phyloP scores from a whole-genome alignment of 2,113 vertebrate genomes.

The Serilophus lunatus region DNA sequence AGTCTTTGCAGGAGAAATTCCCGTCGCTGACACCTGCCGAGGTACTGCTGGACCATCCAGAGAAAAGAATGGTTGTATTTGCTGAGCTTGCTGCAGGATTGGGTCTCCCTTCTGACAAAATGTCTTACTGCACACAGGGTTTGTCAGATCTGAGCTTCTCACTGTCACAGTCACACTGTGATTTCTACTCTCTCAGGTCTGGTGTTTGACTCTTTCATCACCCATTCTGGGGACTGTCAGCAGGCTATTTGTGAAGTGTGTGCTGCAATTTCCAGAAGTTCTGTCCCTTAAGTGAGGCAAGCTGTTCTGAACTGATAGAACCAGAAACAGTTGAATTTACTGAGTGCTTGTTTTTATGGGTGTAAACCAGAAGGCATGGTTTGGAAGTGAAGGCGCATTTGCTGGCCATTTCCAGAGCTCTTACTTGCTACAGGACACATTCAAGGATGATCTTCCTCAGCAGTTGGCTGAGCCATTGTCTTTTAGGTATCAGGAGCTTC shows the following conservation, averaged over 20 bases:
- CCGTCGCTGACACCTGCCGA: accelerated
- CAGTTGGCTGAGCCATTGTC: background rate
- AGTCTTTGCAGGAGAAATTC: background rate
- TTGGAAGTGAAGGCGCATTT: background rate
- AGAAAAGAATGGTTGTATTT: accelerated
- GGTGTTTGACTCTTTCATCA: background rate
- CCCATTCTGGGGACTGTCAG: accelerated
- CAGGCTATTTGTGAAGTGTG: background rate
- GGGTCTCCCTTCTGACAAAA: background rate
- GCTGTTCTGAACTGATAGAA: background rate
- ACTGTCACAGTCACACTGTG: background rate
- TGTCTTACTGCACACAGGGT: accelerated
- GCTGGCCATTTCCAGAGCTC: background rate
- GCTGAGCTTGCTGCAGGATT: accelerated
- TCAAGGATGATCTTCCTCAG: background rate
- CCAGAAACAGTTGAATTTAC: background rate
- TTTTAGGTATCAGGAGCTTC: background rate
- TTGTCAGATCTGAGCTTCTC: background rate
- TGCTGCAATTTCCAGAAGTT: background rate
- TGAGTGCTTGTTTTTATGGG: background rate
- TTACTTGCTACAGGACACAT: background rate
- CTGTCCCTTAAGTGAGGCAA: background rate
- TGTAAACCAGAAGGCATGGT: background rate
- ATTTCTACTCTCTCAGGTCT: background rate
- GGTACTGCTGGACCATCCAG: background rate